Conservation (phyloP, 2,113 vertebrate genomes). For the Neomonachus schauinslandi region DNA sequence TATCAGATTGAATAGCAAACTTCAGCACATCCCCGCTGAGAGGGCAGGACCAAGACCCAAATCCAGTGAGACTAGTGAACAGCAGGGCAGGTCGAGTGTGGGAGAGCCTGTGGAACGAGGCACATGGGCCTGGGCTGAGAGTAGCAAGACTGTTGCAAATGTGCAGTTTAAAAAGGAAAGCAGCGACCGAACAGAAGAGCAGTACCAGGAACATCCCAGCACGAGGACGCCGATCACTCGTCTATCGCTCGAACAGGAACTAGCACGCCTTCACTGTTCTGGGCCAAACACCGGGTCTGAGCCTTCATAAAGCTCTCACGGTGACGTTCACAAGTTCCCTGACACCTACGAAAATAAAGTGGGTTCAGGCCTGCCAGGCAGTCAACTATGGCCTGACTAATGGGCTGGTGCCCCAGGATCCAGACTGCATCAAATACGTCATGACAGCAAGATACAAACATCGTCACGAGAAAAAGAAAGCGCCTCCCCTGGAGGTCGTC, state of each 20-base stretch:
- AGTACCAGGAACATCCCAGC: not conserved
- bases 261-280: not conserved
- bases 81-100: not conserved
- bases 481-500: not conserved
- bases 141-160: not conserved
- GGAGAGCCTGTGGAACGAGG: not conserved
- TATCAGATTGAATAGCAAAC: not conserved
- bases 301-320: not conserved
- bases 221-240: not conserved
- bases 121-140: too few species aligned
- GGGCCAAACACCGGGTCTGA: not conserved
- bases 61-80: too few species aligned
- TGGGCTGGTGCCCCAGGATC: not conserved
- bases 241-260: not conserved
- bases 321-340: not conserved
- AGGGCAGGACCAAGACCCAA: not conserved
- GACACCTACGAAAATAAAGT: not conserved
- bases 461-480: not conserved
- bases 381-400: not conserved
- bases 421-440: not conserved
- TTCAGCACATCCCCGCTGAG: not conserved
- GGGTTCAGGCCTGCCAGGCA: too few species aligned
- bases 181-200: not conserved
- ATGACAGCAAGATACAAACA: not conserved
- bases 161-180: not conserved